Evolutionary conservation across 2,888 invertebrate species (phyloP).

Genomic region (Andrena dorsata): DNA sequence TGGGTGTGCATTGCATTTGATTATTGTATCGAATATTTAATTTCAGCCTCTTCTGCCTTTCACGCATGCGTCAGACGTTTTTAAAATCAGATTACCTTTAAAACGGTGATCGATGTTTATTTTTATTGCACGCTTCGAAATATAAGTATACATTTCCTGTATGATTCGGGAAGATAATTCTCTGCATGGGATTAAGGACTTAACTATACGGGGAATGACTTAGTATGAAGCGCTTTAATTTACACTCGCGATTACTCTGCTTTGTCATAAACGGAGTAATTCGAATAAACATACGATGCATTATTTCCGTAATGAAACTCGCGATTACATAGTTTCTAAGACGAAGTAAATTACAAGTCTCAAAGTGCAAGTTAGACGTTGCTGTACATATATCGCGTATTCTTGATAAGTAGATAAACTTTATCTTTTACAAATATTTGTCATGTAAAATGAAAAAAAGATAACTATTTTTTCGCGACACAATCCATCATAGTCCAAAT

Average conservation of each 20-base stretch:
- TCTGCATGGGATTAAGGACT: neutral
- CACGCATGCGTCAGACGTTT: neutral
- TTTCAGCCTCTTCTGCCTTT: slow-evolving; percentile 4
- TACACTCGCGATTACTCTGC: neutral
- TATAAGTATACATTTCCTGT: neutral
- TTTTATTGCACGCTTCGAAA: slow-evolving; percentile 2
- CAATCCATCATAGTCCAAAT: neutral
- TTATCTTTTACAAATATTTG: slow-evolving; percentile 32
- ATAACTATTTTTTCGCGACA: neutral
- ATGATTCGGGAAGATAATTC: neutral
- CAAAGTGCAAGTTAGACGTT: slow-evolving; percentile 8
- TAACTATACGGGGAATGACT: neutral
- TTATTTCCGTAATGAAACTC: neutral
- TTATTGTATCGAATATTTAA: neutral
- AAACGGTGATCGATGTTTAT: neutral
- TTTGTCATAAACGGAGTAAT: neutral
- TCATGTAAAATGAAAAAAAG: neutral
- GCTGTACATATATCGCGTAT: slow-evolving; percentile 13
- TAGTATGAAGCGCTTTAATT: neutral
- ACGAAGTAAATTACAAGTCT: neutral
- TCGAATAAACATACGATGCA: neutral
- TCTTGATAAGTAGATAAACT: slow-evolving; percentile 43
- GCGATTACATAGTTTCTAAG: neutral
- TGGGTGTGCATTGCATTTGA: slow-evolving; percentile 9
- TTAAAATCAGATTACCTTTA: neutral